Percentiles rank a stretch among this genome's conserved stretches.
These are phyloP conservation scores for Enhydra lutris DNA, from an alignment of 2,113 vertebrate genomes.

Conservation along the genomic window DNA sequence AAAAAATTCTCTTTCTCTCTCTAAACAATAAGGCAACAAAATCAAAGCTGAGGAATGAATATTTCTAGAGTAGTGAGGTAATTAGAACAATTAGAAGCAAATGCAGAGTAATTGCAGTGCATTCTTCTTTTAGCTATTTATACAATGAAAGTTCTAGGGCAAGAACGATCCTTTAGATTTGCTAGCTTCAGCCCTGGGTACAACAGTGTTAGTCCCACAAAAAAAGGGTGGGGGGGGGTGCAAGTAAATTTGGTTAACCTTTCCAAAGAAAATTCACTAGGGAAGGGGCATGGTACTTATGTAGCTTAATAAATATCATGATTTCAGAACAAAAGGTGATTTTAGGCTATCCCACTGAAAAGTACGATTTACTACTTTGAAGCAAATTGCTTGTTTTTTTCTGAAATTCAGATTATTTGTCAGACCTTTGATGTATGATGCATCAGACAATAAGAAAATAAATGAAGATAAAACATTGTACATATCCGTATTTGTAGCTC, in stretches of 20 bases:
- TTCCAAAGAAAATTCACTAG: neutral
- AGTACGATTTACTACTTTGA: neutral
- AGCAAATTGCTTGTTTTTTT: neutral
- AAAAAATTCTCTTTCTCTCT: neutral
- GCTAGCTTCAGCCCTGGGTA: neutral
- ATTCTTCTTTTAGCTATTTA: slow-evolving; percentile 53
- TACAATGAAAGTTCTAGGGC: neutral
- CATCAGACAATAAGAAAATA: neutral
- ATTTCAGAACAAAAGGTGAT: neutral
- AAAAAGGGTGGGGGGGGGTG: neutral
- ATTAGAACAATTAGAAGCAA: slow-evolving; percentile 45
- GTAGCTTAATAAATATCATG: neutral
- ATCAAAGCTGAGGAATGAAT: slow-evolving; percentile 20
- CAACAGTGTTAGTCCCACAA: neutral
- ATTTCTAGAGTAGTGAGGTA: neutral
- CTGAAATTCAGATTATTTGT: neutral
- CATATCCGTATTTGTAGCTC: neutral
- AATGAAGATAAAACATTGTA: neutral
- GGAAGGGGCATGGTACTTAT: neutral
- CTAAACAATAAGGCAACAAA: neutral
- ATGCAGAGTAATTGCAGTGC: neutral
- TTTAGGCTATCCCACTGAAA: neutral
- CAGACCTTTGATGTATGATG: neutral
- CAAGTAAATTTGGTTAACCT: neutral
- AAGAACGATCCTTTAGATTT: neutral